A percentile compares a stretch with the other conserved stretches of the same genome.
Evolutionary conservation across 2,888 invertebrate genomes (phyloP).

Genomic region (Apamea crenata): DNA sequence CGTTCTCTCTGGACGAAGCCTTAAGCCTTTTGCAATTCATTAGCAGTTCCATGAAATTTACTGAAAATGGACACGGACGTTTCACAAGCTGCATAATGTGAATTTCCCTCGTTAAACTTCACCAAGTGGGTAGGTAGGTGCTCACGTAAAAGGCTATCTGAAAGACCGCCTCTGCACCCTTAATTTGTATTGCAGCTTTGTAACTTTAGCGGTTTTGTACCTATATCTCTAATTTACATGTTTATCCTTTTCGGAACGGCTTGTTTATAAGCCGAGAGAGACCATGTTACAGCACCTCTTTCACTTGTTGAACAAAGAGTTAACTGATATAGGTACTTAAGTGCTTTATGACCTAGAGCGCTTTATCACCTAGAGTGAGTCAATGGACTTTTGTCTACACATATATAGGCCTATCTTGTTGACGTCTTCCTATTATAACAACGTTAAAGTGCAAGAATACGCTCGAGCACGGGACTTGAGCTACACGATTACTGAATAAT

Average conservation of each 20-base stretch:
- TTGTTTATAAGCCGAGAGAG: neutral
- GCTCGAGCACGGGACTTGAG: too few species aligned
- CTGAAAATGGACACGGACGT: neutral
- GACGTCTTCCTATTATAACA: neutral
- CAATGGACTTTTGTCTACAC: too few species aligned
- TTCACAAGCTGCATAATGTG: neutral
- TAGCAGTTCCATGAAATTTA: neutral
- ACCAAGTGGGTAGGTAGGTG: neutral
- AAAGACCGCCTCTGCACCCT: neutral
- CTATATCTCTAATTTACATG: neutral
- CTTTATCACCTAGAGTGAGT: neutral
- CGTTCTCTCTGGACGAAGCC: neutral
- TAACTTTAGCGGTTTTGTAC: neutral
- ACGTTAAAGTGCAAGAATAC: too few species aligned
- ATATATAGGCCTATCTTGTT: neutral
- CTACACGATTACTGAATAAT: too few species aligned
- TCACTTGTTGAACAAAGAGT: neutral
- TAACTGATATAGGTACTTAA: neutral
- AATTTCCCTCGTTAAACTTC: neutral
- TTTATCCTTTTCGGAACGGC: neutral
- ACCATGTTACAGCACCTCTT: neutral
- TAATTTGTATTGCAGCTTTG: neutral
- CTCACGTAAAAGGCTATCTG: neutral
- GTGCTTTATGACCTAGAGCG: neutral
- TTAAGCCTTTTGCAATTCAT: neutral